These are phyloP conservation scores for Zaprionus capensis DNA, from an alignment of 1,140 invertebrate genomes.

Conservation along the genomic window DNA sequence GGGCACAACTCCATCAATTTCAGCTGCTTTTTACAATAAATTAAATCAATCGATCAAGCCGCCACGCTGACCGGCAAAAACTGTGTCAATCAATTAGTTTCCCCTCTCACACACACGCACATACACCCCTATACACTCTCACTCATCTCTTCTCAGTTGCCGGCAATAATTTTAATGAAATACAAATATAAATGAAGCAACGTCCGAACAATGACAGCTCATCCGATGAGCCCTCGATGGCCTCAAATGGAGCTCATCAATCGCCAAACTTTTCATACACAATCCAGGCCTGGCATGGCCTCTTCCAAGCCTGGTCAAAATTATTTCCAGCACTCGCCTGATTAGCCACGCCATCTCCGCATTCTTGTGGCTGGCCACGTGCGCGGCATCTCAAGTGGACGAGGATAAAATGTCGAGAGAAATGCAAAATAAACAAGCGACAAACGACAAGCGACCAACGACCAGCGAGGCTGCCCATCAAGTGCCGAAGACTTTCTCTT, in stretches of 20 bases:
- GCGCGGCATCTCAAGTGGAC: conserved; percentile 68
- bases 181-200: conserved; percentile 79
- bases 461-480: neutral
- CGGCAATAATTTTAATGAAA: conserved; percentile 79
- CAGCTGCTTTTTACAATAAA: conserved; percentile 78
- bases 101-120: conserved; percentile 22
- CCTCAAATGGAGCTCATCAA: conserved; percentile 62
- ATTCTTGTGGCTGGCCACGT: conserved; percentile 58
- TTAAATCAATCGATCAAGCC: conserved; percentile 80
- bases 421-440: conserved; percentile 72
- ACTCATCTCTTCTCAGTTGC: conserved; percentile 11
- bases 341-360: conserved; percentile 67
- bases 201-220: conserved; percentile 70
- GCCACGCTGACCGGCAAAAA: conserved; percentile 63
- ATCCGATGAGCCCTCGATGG: conserved; percentile 25
- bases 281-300: conserved; percentile 16
- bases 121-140: conserved; percentile 18
- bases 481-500: neutral
- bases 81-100: conserved; percentile 81
- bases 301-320: conserved; percentile 58
- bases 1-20: conserved; percentile 72
- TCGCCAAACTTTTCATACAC: conserved; percentile 56
- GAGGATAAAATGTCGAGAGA: conserved; percentile 13
- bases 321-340: conserved; percentile 77
- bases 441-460: neutral